Conservation (phyloP, 64 coral and sea anemone species). For the Astreopora myriophthalma region DNA sequence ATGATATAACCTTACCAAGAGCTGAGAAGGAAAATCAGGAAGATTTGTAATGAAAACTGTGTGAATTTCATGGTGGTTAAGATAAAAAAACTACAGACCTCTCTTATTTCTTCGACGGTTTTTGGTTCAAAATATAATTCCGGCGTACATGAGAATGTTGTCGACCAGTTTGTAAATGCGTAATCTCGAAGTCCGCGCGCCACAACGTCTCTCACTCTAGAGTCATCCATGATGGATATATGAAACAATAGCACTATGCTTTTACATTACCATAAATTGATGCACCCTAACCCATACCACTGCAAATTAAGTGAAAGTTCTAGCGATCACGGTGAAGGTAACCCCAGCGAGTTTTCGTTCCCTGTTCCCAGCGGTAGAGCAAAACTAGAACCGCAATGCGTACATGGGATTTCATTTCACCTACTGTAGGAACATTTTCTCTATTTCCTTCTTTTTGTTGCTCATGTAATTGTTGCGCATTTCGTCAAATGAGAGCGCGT, state of each 20-base stretch:
- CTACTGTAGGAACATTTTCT: too few relatives aligned
- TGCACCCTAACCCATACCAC: too few relatives aligned
- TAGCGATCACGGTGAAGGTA: too few relatives aligned
- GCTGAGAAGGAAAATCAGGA: not conserved
- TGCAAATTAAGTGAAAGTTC: too few relatives aligned
- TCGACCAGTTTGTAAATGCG: slow-evolving; percentile 81
- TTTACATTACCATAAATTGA: not conserved
- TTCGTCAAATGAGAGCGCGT: too few relatives aligned
- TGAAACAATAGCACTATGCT: not conserved
- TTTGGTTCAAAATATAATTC: slow-evolving; percentile 88
- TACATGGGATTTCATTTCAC: not conserved
- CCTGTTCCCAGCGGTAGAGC: not conserved
- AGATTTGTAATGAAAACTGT: too few relatives aligned
- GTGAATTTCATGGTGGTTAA: not conserved
- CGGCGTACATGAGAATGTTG: slow-evolving; percentile 83
- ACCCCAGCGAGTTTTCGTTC: too few relatives aligned
- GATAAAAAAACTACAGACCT: slow-evolving; percentile 47
- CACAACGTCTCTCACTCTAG: not conserved
- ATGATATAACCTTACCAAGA: not conserved
- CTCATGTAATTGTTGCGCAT: too few relatives aligned
- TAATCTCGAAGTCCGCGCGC: slow-evolving; percentile 62
- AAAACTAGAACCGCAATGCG: not conserved
- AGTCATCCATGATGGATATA: not conserved
- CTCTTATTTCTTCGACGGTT: slow-evolving; percentile 80
- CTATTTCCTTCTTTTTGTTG: too few relatives aligned